Evolutionary conservation across 2,113 vertebrate species (phyloP).

Genomic region (Calcarius ornatus): DNA sequence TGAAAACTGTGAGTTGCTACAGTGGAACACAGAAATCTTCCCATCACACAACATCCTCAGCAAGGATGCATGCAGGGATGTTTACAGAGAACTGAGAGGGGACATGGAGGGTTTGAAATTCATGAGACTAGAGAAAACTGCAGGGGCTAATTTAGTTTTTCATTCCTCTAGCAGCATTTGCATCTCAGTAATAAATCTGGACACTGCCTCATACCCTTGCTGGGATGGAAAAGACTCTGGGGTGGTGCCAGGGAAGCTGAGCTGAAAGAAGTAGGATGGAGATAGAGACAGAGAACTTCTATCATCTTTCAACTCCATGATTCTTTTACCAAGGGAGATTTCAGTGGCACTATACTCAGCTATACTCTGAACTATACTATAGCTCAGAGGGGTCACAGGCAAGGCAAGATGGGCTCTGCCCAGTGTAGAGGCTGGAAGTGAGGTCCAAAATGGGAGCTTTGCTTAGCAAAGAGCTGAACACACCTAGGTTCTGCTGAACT

Average conservation of each 20-base stretch:
- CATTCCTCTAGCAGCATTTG: neutral
- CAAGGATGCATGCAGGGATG: neutral
- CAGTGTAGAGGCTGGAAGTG: neutral
- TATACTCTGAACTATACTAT: no score
- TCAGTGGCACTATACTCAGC: neutral
- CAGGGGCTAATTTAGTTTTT: neutral
- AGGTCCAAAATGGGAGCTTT: neutral
- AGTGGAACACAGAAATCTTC: neutral
- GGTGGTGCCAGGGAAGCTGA: neutral
- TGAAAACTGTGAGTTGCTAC: neutral
- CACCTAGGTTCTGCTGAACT: neutral
- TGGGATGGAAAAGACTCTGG: neutral
- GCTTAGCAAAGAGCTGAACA: neutral
- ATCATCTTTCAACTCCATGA: neutral
- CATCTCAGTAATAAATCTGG: neutral
- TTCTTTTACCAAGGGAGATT: neutral
- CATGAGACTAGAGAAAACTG: neutral
- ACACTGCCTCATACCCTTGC: neutral
- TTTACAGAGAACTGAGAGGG: neutral
- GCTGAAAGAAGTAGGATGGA: neutral
- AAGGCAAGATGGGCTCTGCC: neutral
- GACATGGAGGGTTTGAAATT: neutral
- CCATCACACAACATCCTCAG: neutral
- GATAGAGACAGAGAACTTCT: neutral
- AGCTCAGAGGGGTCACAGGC: neutral